Evolutionary conservation across 2,797 vertebrate species (phyloP), one percentile per base, ranked within the genome.

Genomic region (Parauchenoglanis punctatus): DNA sequence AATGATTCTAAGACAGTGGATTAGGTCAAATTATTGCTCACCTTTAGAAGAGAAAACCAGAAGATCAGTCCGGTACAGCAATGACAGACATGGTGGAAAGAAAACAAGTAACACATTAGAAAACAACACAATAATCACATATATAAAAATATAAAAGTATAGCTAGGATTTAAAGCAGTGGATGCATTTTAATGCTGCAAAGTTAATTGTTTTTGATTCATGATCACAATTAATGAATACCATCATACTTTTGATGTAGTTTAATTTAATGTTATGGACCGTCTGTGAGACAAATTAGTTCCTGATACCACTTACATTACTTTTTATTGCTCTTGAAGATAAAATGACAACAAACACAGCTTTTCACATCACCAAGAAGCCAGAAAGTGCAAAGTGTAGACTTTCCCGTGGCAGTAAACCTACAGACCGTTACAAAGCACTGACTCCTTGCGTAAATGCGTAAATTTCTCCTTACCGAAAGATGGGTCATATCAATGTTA

Each of bases 11-110:
- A 61, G 7, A 67, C 3, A 67, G 25, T 2, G 20, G 7, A 46
- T 4, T 8, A 28, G 18, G n/a, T 40, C 12, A 18, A 63, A 15
- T n/a, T 59, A 5, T 35, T 44, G 61, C 73, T 83, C 28, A 67
- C 72, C 20, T 86, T 76, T 54, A 73, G 59, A 76, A 77, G 81
- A 85, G 54, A 82, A 82, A 20, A 85, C 20, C 61, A 75, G 23
- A 77, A 17, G 28, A 86, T 58, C 75, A 54, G 52, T 2, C 54
- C 68, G 10, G 59, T 46, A n/a, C 68, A 72, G 68, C 31, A 82
- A 8, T 3, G 44, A 76, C 44, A 61, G 84, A n/a, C 81, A 89
- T 35, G 65, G 65, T 17, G 75, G 56, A 20, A 59, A 75, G 61
- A 44, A 81, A 18, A 35, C 65, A 28, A 86, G 31, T 76, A 52